A percentile compares a stretch with the other conserved stretches of the same genome.
Evolutionary conservation across 2,888 invertebrate species (phyloP).

Genomic region (Tuberolachnus salignus): DNA sequence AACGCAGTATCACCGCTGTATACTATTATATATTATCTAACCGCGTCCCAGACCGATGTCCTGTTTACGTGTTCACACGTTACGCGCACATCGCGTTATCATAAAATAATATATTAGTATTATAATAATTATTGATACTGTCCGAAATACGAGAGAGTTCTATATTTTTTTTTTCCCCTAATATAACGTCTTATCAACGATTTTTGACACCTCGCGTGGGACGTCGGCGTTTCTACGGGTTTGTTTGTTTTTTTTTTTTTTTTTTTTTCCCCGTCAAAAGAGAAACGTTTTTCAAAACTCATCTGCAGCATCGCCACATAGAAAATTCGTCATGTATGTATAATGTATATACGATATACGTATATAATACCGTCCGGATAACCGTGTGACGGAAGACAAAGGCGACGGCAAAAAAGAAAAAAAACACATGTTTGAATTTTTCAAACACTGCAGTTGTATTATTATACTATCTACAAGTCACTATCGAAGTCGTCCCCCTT

Average conservation of each 20-base stretch:
- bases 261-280: constrained; percentile 15
- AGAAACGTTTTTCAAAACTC: constrained; percentile 31
- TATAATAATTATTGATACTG: constrained; percentile 8
- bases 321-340: neutral
- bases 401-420: neutral
- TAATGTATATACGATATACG: neutral
- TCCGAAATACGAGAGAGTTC: constrained; percentile 22
- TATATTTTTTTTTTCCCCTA: no score
- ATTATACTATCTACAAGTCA: neutral
- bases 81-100: constrained; percentile 14
- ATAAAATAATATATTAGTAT: constrained; percentile 1
- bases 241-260: constrained; percentile 19
- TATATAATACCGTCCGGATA: neutral
- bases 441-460: neutral
- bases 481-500: neutral
- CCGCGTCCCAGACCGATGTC: constrained; percentile 37
- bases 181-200: constrained; percentile 18
- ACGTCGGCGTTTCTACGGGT: constrained; percentile 10
- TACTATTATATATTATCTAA: neutral
- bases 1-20: constrained; percentile 28
- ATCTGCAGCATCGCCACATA: neutral
- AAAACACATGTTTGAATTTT: constrained; percentile 8
- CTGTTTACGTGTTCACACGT: constrained; percentile 49
- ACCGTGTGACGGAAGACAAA: constrained; percentile 7
- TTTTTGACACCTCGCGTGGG: constrained; percentile 31